phyloP scores from a whole-genome alignment of 2,113 vertebrate genomes.

The Marmota monax region DNA sequence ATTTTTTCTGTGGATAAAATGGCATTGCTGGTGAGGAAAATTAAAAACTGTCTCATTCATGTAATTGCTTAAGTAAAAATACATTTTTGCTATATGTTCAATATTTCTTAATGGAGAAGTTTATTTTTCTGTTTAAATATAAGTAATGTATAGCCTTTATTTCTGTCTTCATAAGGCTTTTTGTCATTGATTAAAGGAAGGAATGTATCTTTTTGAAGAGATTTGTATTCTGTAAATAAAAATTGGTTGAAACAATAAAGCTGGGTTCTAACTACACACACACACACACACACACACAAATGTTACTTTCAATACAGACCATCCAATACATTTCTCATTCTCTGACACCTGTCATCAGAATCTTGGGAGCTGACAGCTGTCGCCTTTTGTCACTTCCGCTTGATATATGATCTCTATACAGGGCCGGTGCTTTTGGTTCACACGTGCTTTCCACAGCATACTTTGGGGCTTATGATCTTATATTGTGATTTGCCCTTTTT shows the following conservation, averaged over 20 bases:
- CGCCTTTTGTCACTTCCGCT: neutral
- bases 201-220: conserved; percentile 90
- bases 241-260: conserved; percentile 90
- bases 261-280: conserved; percentile 84
- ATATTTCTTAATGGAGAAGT: conserved; percentile 80
- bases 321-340: neutral
- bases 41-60: conserved; percentile 77
- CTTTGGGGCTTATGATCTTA: neutral
- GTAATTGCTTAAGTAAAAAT: conserved; percentile 83
- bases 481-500: neutral
- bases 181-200: conserved; percentile 88
- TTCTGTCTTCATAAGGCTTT: conserved; percentile 86
- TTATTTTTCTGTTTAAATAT: conserved; percentile 86
- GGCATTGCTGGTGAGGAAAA: conserved; percentile 71
- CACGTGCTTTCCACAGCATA: neutral
- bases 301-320: neutral
- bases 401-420: neutral
- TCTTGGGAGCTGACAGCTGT: neutral
- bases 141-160: conserved; percentile 83
- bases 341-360: neutral
- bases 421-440: neutral
- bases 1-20: conserved; percentile 82
- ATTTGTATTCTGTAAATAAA: conserved; percentile 92
- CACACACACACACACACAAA: neutral
- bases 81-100: conserved; percentile 82